Evolutionary conservation across 2,113 vertebrate species (phyloP).

Genomic region (Sebastes schlegelii): DNA sequence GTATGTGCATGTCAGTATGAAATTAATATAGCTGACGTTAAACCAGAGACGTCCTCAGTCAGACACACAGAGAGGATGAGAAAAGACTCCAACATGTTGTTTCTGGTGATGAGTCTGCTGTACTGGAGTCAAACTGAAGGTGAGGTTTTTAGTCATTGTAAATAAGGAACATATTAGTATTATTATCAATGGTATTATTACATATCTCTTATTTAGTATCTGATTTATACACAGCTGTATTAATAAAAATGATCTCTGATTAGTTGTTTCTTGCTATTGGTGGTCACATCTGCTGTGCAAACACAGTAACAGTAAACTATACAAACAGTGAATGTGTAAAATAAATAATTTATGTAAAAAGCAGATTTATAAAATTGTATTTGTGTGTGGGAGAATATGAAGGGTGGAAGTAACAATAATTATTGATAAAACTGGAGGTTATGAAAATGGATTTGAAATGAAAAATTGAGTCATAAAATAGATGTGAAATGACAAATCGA

Average conservation of each 20-base stretch:
- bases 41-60: neutral
- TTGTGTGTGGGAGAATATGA: neutral
- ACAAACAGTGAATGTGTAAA: no score
- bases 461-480: no score
- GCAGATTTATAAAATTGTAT: neutral
- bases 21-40: neutral
- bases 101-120: constrained; percentile 31
- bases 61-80: neutral
- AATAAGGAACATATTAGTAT: neutral
- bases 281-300: no score
- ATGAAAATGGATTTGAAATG: no score
- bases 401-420: no score
- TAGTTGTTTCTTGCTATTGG: no score
- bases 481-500: no score
- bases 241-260: no score
- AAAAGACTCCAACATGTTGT: constrained; percentile 20
- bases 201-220: no score
- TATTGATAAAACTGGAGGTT: no score
- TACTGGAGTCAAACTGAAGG: constrained; percentile 42
- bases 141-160: constrained; percentile 7
- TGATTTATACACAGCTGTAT: no score
- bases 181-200: neutral
- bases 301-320: no score
- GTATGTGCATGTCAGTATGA: neutral
- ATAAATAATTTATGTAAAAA: neutral